phyloP scores from a whole-genome alignment of 2,113 vertebrate genomes.

The Gymnarchus niloticus region DNA sequence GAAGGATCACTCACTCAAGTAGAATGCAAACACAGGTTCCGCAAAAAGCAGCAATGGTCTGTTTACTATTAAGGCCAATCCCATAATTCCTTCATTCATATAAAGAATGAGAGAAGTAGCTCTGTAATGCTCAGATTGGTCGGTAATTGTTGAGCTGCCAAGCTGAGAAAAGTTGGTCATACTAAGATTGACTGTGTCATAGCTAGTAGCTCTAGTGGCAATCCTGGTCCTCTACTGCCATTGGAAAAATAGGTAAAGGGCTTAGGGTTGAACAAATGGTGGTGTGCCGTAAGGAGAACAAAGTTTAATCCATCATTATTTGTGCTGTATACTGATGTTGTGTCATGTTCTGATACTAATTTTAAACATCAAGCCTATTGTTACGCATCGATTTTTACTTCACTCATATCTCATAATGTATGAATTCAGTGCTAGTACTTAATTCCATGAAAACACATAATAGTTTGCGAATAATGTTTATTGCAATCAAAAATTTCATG shows the following conservation, averaged over 20 bases:
- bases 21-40: slow-evolving; percentile 29
- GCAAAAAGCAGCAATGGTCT: slow-evolving; percentile 18
- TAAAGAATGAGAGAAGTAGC: slow-evolving; percentile 13
- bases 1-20: slow-evolving; percentile 12
- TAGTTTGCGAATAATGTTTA: too few relatives aligned
- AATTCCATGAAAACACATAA: too few relatives aligned
- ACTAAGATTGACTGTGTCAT: slow-evolving; percentile 59
- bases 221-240: slow-evolving; percentile 50
- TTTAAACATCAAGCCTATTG: too few relatives aligned
- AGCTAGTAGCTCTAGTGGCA: slow-evolving; percentile 47
- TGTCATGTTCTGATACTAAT: too few relatives aligned
- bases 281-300: slow-evolving; percentile 41
- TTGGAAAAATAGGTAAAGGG: slow-evolving; percentile 52
- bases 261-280: slow-evolving; percentile 45
- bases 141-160: slow-evolving; percentile 19
- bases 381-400: too few relatives aligned
- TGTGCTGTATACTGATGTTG: slow-evolving; percentile 29
- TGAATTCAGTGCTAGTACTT: too few relatives aligned
- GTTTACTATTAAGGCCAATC: slow-evolving; percentile 19
- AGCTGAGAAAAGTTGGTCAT: slow-evolving; percentile 15
- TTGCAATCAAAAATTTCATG: too few relatives aligned
- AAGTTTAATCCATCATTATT: not conserved
- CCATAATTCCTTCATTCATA: slow-evolving; percentile 25
- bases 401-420: too few relatives aligned
- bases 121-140: slow-evolving; percentile 33